These are phyloP conservation scores for Papilio helenus DNA, from an alignment of 1,140 invertebrate species.

Conservation along the genomic window DNA sequence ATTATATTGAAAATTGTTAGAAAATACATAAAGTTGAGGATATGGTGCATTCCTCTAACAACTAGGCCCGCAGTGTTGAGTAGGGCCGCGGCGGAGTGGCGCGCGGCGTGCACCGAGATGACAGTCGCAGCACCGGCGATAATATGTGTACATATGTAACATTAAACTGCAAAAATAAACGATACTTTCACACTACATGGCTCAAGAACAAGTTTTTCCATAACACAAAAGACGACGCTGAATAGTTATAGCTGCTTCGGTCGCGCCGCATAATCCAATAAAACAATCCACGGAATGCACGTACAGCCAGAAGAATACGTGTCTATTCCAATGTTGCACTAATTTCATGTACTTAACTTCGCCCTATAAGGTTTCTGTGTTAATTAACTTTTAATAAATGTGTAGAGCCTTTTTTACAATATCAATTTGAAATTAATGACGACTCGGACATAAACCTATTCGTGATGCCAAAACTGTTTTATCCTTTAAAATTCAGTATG, in stretches of 20 bases:
- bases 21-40: slow-evolving; percentile 55
- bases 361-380: slow-evolving; percentile 5
- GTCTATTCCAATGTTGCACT: slow-evolving; percentile 42
- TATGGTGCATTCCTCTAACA: slow-evolving; percentile 68
- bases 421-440: not conserved
- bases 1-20: slow-evolving; percentile 41
- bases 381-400: not conserved
- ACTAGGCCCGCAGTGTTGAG: slow-evolving; percentile 43
- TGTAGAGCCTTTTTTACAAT: not conserved
- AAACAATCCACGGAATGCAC: slow-evolving; percentile 80
- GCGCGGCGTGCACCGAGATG: slow-evolving; percentile 59
- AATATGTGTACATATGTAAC: slow-evolving; percentile 83
- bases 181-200: slow-evolving; percentile 82
- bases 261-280: slow-evolving; percentile 82
- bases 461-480: not conserved
- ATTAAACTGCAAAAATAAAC: slow-evolving; percentile 83
- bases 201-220: slow-evolving; percentile 83
- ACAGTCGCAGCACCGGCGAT: slow-evolving; percentile 71
- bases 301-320: slow-evolving; percentile 66
- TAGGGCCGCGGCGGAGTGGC: slow-evolving; percentile 42
- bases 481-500: not conserved
- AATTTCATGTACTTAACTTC: slow-evolving; percentile 1
- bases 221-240: slow-evolving; percentile 83
- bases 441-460: not conserved
- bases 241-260: slow-evolving; percentile 83